Base-by-base conservation (phyloP, 2,888 invertebrate species). In the Xanthia icteritia region DNA sequence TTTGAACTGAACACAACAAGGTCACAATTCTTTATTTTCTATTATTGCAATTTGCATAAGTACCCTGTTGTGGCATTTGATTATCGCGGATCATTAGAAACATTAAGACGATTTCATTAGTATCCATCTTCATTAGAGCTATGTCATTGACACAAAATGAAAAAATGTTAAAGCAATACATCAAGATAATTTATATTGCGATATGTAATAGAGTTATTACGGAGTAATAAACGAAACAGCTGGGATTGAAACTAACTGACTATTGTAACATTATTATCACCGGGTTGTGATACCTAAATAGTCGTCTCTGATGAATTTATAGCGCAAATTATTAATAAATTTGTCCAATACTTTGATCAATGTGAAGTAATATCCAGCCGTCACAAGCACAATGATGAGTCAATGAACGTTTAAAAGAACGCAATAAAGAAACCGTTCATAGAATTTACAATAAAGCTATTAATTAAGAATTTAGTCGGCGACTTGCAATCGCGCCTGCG, bases 181-280 rank as follows among this genome's bases (percentile, higher is more conserved):
- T 83, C 83, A 84, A 75, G 56, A 86, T 75, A 75, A 78, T 75
- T 83, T 86, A 75, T 78, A 60, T 70, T 45, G 83, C 72, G 83
- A 78, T 61, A 60, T 42, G 45, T 83, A 75, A 74, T 86, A 73
- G 39, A 77, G 73, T 48, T 74, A 77, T 76, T 82, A 76, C 36
- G 60, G 9, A 63, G 45, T 72, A 77, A 68, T 73, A 42, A 78
- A 71, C n/a, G 56, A 74, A 73, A 74, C 61, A 73, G 42, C 73
- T 70, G 70, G 58, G 61, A 77, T 77, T 77, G 6, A 54, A 61
- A 73, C 69, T n/a, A n/a, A 68, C 17, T 20, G 45, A 76, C 56
- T 54, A 81, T 75, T 81, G 36, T 67, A 27, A 27, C 36, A 56
- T 66, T 81, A 61, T 79, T 73, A 81, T n/a, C 58, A 85, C 66